Conservation (phyloP, 2,113 vertebrate species). For the Hucho hucho region DNA sequence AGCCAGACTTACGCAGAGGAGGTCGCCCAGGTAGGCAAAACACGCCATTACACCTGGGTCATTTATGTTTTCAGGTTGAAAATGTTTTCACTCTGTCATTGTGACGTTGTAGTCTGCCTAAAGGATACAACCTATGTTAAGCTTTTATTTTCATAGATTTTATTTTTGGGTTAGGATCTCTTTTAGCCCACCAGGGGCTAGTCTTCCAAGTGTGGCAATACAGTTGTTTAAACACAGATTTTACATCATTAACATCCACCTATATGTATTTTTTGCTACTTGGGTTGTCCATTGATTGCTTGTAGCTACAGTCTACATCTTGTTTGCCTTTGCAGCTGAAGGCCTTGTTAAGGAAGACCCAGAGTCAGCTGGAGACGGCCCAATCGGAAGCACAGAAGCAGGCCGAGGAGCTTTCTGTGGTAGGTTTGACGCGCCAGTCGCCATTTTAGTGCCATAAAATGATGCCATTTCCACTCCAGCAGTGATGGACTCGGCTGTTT, state of each 20-base stretch:
- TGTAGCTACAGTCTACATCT: background rate
- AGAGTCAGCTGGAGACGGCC: slow-evolving; percentile 61
- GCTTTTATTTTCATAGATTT: background rate
- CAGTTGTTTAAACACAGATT: too few species aligned
- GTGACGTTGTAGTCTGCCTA: too few species aligned
- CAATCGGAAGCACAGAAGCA: slow-evolving; percentile 80
- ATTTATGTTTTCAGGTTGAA: background rate
- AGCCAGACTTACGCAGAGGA: slow-evolving; percentile 80
- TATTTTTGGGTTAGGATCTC: background rate
- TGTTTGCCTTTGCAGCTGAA: slow-evolving; percentile 68
- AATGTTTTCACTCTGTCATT: too few species aligned
- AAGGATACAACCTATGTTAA: too few species aligned
- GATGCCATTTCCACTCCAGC: too few species aligned
- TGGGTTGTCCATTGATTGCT: background rate
- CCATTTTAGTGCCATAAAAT: too few species aligned
- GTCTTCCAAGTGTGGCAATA: too few species aligned
- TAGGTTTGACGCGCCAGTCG: slow-evolving; percentile 44
- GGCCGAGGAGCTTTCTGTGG: slow-evolving; percentile 78
- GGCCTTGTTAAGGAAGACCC: slow-evolving; percentile 77
- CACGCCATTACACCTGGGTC: background rate
- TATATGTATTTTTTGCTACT: background rate
- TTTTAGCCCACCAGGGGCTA: background rate
- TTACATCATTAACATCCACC: background rate
- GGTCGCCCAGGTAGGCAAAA: slow-evolving; percentile 66
- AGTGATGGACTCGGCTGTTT: too few species aligned